A percentile compares a stretch with the other conserved stretches of the same genome.
Conservation (phyloP, 2,888 invertebrate genomes). For the Lasiommata megera region DNA sequence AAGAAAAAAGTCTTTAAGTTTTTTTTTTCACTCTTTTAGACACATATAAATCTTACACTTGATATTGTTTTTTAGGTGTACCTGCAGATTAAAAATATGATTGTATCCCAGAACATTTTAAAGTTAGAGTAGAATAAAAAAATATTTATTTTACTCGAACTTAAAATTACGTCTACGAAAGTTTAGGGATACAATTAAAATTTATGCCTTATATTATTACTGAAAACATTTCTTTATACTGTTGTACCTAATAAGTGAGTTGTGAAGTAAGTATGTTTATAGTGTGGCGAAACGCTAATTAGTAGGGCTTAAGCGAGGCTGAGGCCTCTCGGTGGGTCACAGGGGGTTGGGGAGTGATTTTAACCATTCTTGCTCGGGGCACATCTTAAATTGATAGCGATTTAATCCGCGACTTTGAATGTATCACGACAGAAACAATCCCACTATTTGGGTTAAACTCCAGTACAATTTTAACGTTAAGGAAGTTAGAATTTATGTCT, state of each 20-base stretch:
- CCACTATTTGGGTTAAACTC: constrained; percentile 4
- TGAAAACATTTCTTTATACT: background rate
- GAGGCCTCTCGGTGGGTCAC: background rate
- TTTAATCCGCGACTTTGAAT: background rate
- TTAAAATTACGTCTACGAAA: too few relatives aligned
- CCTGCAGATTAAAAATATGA: too few relatives aligned
- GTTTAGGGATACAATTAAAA: background rate
- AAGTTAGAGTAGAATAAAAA: too few relatives aligned
- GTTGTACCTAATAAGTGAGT: background rate
- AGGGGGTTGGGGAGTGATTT: background rate
- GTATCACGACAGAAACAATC: constrained; percentile 9
- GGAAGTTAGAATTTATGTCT: too few relatives aligned
- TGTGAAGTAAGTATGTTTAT: background rate
- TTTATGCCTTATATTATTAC: background rate
- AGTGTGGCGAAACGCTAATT: background rate
- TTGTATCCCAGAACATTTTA: too few relatives aligned
- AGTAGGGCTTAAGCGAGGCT: background rate
- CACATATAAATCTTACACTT: too few relatives aligned
- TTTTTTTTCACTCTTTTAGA: too few relatives aligned
- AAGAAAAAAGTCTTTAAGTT: too few relatives aligned
- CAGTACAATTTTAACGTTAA: background rate
- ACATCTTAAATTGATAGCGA: constrained; percentile 10
- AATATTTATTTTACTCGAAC: too few relatives aligned
- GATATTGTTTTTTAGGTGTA: too few relatives aligned
- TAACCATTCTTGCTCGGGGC: background rate